Conservation (phyloP, 2,797 vertebrate species). For the Mastacembelus armatus region DNA sequence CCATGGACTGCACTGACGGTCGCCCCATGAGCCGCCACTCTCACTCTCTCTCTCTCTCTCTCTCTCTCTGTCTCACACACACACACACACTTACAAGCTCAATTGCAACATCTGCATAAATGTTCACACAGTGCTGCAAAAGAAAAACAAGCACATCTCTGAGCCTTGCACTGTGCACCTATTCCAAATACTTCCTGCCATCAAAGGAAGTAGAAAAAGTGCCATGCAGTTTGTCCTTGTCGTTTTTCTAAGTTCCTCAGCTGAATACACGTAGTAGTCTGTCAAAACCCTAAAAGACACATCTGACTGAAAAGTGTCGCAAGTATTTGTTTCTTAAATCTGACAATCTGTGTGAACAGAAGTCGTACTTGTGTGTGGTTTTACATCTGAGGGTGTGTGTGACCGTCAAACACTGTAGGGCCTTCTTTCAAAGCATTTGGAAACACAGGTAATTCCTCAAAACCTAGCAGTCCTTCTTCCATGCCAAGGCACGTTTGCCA, state of each 20-base stretch:
- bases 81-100: background rate
- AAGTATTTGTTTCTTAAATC: constrained; percentile 48
- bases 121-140: constrained; percentile 5
- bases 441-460: constrained; percentile 64
- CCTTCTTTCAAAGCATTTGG: constrained; percentile 49
- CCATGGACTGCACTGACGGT: constrained; percentile 17
- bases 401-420: background rate
- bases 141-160: constrained; percentile 20
- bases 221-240: constrained; percentile 7
- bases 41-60: no score
- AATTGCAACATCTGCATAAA: constrained; percentile 1
- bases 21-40: constrained; percentile 1
- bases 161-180: background rate
- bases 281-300: constrained; percentile 34
- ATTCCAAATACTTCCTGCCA: constrained; percentile 2
- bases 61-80: background rate
- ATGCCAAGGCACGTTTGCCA: constrained; percentile 39
- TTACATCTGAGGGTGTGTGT: background rate
- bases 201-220: constrained; percentile 15
- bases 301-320: constrained; percentile 41
- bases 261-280: constrained; percentile 14
- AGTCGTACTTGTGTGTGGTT: background rate
- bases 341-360: constrained; percentile 21
- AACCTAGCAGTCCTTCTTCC: constrained; percentile 58
- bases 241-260: constrained; percentile 1